Base-by-base conservation (phyloP, 2,113 vertebrate genomes). In the Planiliza haematocheilus region DNA sequence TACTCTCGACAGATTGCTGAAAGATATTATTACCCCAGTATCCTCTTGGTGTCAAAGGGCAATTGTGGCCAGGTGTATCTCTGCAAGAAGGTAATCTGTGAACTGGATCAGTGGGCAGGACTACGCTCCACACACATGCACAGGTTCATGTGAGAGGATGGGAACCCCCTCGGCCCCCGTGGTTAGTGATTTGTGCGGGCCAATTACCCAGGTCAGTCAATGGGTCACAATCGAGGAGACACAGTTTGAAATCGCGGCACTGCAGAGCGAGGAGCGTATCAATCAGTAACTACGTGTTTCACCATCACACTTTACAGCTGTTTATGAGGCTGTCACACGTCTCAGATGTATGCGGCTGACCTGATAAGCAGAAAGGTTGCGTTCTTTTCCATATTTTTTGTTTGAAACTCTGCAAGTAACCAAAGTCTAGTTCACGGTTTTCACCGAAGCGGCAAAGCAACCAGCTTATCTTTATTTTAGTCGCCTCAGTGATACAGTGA, bases 261-360 rank as follows among this genome's bases (percentile, higher is more conserved):
- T 59, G 57, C 66, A 70, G 48, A 68, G 76, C 65, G 74, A 77
- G 59, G 64, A 55, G 56, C 11, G 20, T 66, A 90, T 91, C 86
- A 94, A 93, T 93, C 84, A 92, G 90, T 93, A 93, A 94, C 91
- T 52, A 79, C 13, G 42, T 63, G 67, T 88, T 92, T 91, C 83
- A 80, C 68, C 86, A 90, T 86, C 81, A 68, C 72, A 64, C 75
- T 92, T 92, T 91, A 91, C 73, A 86, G 82, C 81, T 14, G 5
- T 86, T 86, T 89, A 88, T 75, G 88, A 86, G 70, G 66, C 55
- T 64, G 74, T 86, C 76, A 74, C 69, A 63, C 57, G 9, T 75
- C 77, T 79, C 42, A 62, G 62, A 70, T 79, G 69, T 72, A 71
- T 65, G 64, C 10, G 10, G 73, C 86, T 68, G 38, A 53, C 17